Percentiles rank a stretch among this genome's conserved stretches.
Evolutionary conservation across 2,888 invertebrate species (phyloP).

Genomic region (Cephus pulcher): DNA sequence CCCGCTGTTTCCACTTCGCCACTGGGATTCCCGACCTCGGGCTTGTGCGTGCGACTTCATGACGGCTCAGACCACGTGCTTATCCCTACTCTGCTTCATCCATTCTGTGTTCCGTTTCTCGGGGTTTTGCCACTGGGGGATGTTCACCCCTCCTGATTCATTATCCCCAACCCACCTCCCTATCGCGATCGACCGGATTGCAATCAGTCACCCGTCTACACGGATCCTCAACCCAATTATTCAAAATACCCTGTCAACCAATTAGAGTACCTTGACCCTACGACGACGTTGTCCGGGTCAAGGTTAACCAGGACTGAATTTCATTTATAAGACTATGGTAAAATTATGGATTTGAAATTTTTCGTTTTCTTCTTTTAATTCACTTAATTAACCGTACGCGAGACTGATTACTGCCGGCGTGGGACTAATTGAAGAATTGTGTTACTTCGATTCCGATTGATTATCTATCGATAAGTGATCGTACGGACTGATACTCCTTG

Average conservation of each 20-base stretch:
- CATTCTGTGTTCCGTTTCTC: background rate
- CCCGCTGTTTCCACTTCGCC: constrained; percentile 15
- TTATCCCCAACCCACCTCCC: background rate
- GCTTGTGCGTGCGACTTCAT: constrained; percentile 4
- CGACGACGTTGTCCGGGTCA: background rate
- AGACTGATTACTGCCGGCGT: background rate
- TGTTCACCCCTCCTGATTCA: background rate
- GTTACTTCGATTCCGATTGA: background rate
- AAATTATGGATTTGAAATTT: background rate
- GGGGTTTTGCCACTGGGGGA: background rate
- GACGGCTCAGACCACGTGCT: background rate
- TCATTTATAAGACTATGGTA: background rate
- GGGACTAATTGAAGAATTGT: background rate
- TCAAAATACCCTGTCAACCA: background rate
- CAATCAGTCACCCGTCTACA: background rate
- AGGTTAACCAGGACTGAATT: background rate
- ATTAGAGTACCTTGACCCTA: background rate
- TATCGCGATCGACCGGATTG: background rate
- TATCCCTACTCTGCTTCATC: background rate
- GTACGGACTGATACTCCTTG: background rate
- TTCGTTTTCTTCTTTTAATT: background rate
- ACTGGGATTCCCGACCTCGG: background rate
- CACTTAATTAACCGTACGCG: background rate
- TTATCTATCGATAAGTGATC: background rate
- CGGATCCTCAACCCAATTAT: background rate